phyloP scores from a whole-genome alignment of 1,140 invertebrate genomes.

The Penaeus japonicus region DNA sequence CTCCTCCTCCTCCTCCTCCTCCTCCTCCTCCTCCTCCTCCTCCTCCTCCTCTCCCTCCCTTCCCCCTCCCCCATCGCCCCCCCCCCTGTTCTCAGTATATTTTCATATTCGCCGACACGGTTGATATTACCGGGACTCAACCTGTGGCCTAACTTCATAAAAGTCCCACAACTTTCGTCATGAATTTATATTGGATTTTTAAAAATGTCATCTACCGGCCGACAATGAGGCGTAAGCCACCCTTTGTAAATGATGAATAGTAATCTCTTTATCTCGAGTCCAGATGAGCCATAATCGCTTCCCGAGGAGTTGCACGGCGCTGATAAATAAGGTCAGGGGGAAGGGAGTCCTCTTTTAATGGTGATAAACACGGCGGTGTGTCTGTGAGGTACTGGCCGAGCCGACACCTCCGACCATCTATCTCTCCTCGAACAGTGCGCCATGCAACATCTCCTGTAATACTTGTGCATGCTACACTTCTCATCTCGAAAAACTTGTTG shows the following conservation, averaged over 20 bases:
- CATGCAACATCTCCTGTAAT: no score
- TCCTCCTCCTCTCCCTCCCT: neutral
- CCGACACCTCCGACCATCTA: no score
- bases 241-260: neutral
- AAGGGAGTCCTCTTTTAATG: neutral
- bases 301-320: neutral
- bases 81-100: constrained; percentile 1
- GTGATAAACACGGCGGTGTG: no score
- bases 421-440: no score
- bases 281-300: neutral
- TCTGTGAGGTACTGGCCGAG: no score
- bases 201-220: constrained; percentile 34
- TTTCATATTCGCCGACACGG: constrained; percentile 27
- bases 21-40: neutral
- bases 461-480: no score
- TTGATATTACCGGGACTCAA: neutral
- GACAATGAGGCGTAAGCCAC: constrained; percentile 24
- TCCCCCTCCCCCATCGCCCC: no score
- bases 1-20: neutral
- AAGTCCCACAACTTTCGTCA: constrained; percentile 41
- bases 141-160: constrained; percentile 37
- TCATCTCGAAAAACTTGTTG: no score
- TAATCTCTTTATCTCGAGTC: neutral
- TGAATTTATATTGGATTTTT: constrained; percentile 48
- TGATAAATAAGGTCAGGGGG: neutral